Evolutionary conservation across 2,797 vertebrate genomes (phyloP).

Genomic region (Scyliorhinus canicula): DNA sequence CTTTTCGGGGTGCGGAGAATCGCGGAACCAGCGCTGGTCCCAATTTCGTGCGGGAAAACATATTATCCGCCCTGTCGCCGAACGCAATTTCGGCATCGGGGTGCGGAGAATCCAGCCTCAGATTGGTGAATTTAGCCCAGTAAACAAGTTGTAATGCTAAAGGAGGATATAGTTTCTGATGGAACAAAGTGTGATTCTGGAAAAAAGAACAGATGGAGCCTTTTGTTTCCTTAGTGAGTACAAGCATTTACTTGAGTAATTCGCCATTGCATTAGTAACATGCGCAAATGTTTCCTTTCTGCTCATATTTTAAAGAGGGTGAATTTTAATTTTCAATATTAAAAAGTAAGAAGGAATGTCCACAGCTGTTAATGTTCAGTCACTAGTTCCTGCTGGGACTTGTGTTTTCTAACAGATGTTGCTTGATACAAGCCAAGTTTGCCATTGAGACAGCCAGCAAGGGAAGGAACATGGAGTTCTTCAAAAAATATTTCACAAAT

Average conservation of each 20-base stretch:
- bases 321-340: not conserved
- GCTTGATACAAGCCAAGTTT: not conserved
- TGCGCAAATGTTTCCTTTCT: not conserved
- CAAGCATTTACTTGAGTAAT: not conserved
- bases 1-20: too few relatives aligned
- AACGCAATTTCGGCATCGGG: too few relatives aligned
- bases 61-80: too few relatives aligned
- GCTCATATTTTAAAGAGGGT: not conserved
- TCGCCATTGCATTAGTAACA: not conserved
- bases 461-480: not conserved
- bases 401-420: not conserved
- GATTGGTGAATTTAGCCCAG: not conserved
- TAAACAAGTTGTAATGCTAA: not conserved
- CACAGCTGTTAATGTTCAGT: not conserved
- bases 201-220: not conserved
- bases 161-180: not conserved
- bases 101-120: too few relatives aligned
- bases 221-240: not conserved
- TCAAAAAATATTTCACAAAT: not conserved
- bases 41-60: too few relatives aligned
- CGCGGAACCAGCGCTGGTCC: too few relatives aligned
- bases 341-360: not conserved
- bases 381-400: not conserved
- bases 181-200: not conserved
- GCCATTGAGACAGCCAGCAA: not conserved